Base-by-base conservation (phyloP, 2,888 invertebrate species). In the Cataglyphis rosenhaueri region DNA sequence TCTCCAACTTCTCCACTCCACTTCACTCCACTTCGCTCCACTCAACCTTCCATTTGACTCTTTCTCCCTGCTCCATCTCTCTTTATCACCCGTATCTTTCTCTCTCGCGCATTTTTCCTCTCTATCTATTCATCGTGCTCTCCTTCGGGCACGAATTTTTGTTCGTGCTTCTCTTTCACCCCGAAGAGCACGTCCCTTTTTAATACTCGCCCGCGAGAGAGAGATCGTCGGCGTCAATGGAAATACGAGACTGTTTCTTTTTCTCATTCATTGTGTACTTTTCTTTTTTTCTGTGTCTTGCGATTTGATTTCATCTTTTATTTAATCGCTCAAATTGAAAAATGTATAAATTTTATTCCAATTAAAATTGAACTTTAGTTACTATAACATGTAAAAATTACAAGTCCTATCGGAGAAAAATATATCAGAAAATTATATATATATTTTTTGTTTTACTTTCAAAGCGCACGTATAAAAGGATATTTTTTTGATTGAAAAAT, bases 1-100 rank as follows among this genome's bases (percentile, higher is more conserved):
- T 92, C 92, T 94, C 92, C 91, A 89, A 87, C 90, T 87, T 88
- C 91, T 92, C 91, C 90, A 91, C 92, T 91, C 89, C 90, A 91
- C 93, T 92, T 91, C 91, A 89, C 91, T 90, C 86, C 87, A 87
- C 92, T 91, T 87, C 90, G 86, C 88, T 90, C 88, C 83, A 85
- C 90, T 90, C 87, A 74, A 88, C 87, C 83, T 87, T 87, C 78
- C 84, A 82, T 88, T 76, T 84, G 85, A 68, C 65, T 66, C 82
- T 70, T 79, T 71, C 73, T 74, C 73, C 82, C 55, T 70, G 32
- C 29, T 79, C 81, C 61, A 70, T 81, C 61, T 81, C 61, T 15
- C 44, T 81, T 41, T 64, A 10, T 38, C 52, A 35, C 38, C 15
- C 38, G 29, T 3, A 9, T 55, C 21, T 73, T 64, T 73, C 15